Evolutionary conservation across 2,797 vertebrate species (phyloP).

Genomic region (Cygnus olor): DNA sequence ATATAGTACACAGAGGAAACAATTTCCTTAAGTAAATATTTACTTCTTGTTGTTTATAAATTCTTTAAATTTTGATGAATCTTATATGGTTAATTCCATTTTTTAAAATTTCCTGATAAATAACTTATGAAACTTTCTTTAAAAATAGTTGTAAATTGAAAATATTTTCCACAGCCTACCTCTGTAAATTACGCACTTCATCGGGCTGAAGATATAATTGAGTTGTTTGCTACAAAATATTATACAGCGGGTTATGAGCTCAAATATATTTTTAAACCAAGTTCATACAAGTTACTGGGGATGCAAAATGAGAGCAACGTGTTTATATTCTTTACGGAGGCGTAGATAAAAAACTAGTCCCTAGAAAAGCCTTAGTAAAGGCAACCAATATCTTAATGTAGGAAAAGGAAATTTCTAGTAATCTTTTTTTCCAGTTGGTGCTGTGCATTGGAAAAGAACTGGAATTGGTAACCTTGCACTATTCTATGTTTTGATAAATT

Average conservation of each 20-base stretch:
- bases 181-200: neutral
- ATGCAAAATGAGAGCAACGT: neutral
- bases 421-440: neutral
- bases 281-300: neutral
- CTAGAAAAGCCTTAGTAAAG: neutral
- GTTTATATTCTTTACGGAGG: neutral
- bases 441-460: neutral
- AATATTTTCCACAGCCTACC: neutral
- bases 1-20: neutral
- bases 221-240: neutral
- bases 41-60: neutral
- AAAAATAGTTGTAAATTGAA: neutral
- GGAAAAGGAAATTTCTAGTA: neutral
- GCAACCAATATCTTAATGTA: neutral
- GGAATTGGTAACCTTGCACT: neutral
- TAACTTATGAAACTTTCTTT: neutral
- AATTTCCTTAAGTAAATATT: constrained; percentile 28
- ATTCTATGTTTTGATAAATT: neutral
- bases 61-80: constrained; percentile 14
- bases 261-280: neutral
- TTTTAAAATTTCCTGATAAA: neutral
- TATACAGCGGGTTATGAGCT: neutral
- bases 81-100: neutral
- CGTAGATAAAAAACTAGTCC: neutral
- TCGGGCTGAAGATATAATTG: neutral